Conservation (phyloP, 2,888 invertebrate genomes). For the Aspidiotus destructor region DNA sequence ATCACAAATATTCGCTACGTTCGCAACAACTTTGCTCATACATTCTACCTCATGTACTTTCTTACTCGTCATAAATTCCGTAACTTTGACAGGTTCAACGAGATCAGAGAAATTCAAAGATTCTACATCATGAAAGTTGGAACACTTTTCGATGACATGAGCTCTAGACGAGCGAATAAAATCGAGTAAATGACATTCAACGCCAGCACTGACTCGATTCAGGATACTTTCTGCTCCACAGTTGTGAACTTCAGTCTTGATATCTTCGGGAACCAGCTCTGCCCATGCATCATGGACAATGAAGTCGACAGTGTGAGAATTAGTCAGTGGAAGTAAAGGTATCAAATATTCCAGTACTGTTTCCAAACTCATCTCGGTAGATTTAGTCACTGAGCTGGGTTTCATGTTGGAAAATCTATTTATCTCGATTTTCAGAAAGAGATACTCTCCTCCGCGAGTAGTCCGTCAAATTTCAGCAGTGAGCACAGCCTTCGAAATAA, state of each 20-base stretch:
- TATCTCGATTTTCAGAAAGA: constrained; percentile 9
- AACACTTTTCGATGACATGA: constrained; percentile 8
- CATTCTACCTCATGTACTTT: constrained; percentile 70
- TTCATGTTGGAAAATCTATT: constrained; percentile 19
- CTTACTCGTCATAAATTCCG: constrained; percentile 58
- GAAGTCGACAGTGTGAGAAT: constrained; percentile 69
- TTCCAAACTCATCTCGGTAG: constrained; percentile 7
- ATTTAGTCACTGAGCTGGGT: neutral
- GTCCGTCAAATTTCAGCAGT: constrained; percentile 51
- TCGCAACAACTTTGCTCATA: constrained; percentile 53
- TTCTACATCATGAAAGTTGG: neutral
- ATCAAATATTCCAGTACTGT: constrained; percentile 49
- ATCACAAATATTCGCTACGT: constrained; percentile 43
- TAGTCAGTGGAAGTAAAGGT: constrained; percentile 53
- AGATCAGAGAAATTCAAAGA: constrained; percentile 8
- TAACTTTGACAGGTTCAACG: constrained; percentile 29
- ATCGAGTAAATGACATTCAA: neutral
- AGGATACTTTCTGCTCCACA: constrained; percentile 38
- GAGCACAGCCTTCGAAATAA: constrained; percentile 61
- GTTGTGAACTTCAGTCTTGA: constrained; percentile 46
- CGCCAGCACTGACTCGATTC: neutral
- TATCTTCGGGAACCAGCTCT: constrained; percentile 47
- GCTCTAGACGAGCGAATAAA: neutral
- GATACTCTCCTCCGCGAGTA: constrained; percentile 4
- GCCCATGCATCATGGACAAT: constrained; percentile 59